Percentiles rank a stretch among this genome's conserved stretches.
Evolutionary conservation across 2,113 vertebrate species (phyloP).

Genomic region (Campylorhamphus procurvoides): DNA sequence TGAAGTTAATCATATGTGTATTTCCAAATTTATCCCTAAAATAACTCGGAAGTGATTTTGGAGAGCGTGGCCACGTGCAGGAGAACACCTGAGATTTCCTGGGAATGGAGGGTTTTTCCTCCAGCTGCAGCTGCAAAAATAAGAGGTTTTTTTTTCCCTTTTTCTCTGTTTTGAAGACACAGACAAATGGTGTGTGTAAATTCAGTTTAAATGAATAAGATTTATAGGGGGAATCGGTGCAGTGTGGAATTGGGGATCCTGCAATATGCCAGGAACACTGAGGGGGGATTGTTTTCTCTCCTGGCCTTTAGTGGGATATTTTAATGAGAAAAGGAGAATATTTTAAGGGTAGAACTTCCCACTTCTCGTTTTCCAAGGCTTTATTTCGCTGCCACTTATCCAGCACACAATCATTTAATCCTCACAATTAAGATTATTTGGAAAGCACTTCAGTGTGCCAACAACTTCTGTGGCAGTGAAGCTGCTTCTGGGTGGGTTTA

Average conservation of each 20-base stretch:
- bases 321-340: background rate
- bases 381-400: background rate
- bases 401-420: background rate
- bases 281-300: background rate
- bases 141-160: background rate
- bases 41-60: background rate
- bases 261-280: background rate
- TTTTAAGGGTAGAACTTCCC: background rate
- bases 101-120: background rate
- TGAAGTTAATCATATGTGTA: background rate
- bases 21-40: background rate
- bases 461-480: rapidly evolving
- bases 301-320: background rate
- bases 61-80: background rate
- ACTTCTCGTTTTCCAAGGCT: background rate
- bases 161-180: background rate
- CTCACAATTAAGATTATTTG: background rate
- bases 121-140: background rate
- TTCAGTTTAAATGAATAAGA: constrained; percentile 2
- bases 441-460: background rate
- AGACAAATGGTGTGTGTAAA: constrained; percentile 18
- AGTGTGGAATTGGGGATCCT: constrained; percentile 5
- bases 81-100: background rate
- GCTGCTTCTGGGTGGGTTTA: background rate
- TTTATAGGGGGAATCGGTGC: background rate